Percentiles rank a stretch among this genome's conserved stretches.
Conservation (phyloP, 1,140 invertebrate genomes). For the Lamellibrachia luymesi region DNA sequence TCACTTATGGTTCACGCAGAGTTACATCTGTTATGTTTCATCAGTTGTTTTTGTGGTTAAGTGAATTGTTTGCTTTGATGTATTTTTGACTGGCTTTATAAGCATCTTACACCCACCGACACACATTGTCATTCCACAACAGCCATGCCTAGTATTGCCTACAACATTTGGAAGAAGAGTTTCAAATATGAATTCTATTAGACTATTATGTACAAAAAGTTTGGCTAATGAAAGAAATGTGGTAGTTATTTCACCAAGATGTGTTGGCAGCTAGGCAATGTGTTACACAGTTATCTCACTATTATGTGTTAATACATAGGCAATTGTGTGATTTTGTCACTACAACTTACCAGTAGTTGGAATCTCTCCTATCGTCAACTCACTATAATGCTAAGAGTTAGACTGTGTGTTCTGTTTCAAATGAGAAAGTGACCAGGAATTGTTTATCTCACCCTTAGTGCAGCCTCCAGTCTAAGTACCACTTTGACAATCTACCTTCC, state of each 20-base stretch:
- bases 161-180: too few species aligned
- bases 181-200: neutral
- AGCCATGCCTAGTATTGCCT: too few species aligned
- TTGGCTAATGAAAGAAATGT: too few species aligned
- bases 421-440: neutral
- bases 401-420: neutral
- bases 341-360: neutral
- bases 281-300: too few species aligned
- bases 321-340: too few species aligned
- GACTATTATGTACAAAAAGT: neutral
- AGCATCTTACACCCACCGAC: neutral
- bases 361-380: neutral
- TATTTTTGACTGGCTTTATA: slow-evolving; percentile 16
- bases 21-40: neutral
- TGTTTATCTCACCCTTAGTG: neutral
- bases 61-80: slow-evolving; percentile 8
- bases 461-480: neutral
- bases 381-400: neutral
- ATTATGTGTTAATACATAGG: too few species aligned
- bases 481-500: neutral
- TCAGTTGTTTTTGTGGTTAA: slow-evolving; percentile 12
- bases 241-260: neutral
- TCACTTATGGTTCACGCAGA: neutral
- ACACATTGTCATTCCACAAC: too few species aligned
- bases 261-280: neutral